A percentile compares a stretch with the other conserved stretches of the same genome.
Conservation (phyloP, 2,113 vertebrate genomes). For the Synodontis membranacea region DNA sequence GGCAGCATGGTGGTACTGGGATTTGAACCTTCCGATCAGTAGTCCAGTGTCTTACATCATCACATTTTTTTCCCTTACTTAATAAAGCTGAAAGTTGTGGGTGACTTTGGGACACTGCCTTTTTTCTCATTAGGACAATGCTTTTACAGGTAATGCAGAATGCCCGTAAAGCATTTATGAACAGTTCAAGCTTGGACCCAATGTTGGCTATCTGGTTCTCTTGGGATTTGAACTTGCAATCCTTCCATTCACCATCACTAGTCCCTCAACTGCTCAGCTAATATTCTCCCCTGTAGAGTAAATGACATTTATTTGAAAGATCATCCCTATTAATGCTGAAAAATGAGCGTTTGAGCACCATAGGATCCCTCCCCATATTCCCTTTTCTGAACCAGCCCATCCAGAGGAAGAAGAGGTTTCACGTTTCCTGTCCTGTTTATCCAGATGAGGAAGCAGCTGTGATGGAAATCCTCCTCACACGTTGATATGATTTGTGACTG, state of each 20-base stretch:
- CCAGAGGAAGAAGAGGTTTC: constrained; percentile 22
- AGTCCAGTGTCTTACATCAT: too few relatives aligned
- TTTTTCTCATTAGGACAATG: background rate
- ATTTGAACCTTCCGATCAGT: too few relatives aligned
- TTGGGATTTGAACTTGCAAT: background rate
- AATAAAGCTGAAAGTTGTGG: too few relatives aligned
- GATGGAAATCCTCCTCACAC: constrained; percentile 47
- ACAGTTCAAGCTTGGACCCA: background rate
- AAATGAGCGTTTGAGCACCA: constrained; percentile 8
- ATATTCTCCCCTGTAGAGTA: background rate
- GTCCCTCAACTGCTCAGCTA: background rate
- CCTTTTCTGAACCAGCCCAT: constrained; percentile 21
- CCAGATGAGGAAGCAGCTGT: constrained; percentile 52
- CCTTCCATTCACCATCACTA: background rate
- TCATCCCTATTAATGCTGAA: constrained; percentile 6
- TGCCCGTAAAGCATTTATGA: background rate
- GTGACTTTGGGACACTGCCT: background rate
- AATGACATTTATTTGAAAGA: constrained; percentile 8
- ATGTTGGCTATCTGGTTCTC: background rate
- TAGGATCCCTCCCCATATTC: constrained; percentile 21
- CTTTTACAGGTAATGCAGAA: background rate
- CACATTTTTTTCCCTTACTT: background rate
- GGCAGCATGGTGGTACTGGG: too few relatives aligned
- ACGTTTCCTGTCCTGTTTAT: constrained; percentile 48
- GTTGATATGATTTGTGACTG: constrained; percentile 50